Percentiles rank a stretch among this genome's conserved stretches.
phyloP scores from a whole-genome alignment of 1,140 invertebrate species.

The Atta cephalotes region DNA sequence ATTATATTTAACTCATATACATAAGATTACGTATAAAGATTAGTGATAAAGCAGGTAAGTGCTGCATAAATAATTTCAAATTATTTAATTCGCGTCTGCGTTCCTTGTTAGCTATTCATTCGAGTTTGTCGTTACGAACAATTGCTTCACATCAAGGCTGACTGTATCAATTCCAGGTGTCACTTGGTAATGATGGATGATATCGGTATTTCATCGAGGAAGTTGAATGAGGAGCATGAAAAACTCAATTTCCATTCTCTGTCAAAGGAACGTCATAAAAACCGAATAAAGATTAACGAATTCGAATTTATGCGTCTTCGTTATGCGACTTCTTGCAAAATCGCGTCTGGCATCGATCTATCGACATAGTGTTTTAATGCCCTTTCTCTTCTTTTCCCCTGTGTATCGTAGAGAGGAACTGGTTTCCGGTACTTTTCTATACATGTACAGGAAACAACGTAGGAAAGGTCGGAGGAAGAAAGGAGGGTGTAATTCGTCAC shows the following conservation, averaged over 20 bases:
- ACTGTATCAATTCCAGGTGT: neutral
- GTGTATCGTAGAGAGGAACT: slow-evolving; percentile 35
- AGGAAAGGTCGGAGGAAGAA: slow-evolving; percentile 20
- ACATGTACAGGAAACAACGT: slow-evolving; percentile 69
- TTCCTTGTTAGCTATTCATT: neutral
- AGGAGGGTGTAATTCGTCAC: slow-evolving; percentile 66
- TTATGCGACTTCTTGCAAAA: slow-evolving; percentile 56
- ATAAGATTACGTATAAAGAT: neutral
- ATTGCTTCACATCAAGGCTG: neutral
- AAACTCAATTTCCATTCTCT: slow-evolving; percentile 44
- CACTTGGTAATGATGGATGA: slow-evolving; percentile 16
- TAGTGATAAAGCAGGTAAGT: neutral
- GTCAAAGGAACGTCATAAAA: slow-evolving; percentile 7
- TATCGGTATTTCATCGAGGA: slow-evolving; percentile 30
- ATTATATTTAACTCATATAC: neutral
- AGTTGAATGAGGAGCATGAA: slow-evolving; percentile 5
- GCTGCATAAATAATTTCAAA: neutral
- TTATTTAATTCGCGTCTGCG: neutral
- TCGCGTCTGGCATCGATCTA: slow-evolving; percentile 67
- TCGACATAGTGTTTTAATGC: slow-evolving; percentile 46
- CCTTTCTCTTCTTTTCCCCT: slow-evolving; percentile 3
- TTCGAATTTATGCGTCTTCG: slow-evolving; percentile 23
- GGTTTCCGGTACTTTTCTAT: slow-evolving; percentile 68
- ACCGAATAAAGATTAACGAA: slow-evolving; percentile 53
- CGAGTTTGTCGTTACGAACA: neutral